Evolutionary conservation across 37 sponge, comb jelly and placozoan genomes (phyloP), one percentile per base, ranked within the genome.

Genomic region (Aplysina aerophoba): DNA sequence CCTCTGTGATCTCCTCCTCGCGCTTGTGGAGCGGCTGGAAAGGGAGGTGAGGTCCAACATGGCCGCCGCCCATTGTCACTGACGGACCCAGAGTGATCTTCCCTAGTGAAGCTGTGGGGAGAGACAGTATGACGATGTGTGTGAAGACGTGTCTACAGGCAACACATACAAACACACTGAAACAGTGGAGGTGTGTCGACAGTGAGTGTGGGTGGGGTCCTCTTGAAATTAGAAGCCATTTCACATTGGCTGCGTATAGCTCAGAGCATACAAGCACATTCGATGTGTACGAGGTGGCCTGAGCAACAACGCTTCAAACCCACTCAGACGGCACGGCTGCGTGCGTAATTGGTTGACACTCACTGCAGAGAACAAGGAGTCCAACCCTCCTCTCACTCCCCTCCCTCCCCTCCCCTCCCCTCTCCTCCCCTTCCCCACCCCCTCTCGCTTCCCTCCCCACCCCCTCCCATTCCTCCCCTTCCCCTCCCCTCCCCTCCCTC

Each of bases 21-120:
- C 78, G 13, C 37, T 75, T 75, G 78, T 75, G 78, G 54, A 41
- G 78, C 35, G 71, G 71, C 28, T 31, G 71, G 71, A 69, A 30
- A 8, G 24, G 78, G 22, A 36, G 31, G 16, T 19, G 54, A 4
- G n/a, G 14, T 0, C 24, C 24, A 24, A 40, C 44, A 25, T 24
- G 54, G n/a, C 37, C 78, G 25, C 24, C 44, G 24, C 40, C 54
- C 50, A 44, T 44, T 3, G 50, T 44, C 21, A 75, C 25, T 4
- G 78, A 75, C 1, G 78, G 78, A 17, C 78, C 78, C 20, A 75
- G 53, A 17, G n/a, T 39, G 11, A 75, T 75, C 53, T 75, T 75
- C 21, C 78, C 25, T 30, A 30, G 71, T 34, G 35, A 16, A 31
- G 28, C 71, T 69, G 34, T 30, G 34, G 63, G n/a, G 63, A 62